Percentiles rank a stretch among this genome's conserved stretches.
phyloP scores from a whole-genome alignment of 2,797 vertebrate genomes.

The Prionace glauca region DNA sequence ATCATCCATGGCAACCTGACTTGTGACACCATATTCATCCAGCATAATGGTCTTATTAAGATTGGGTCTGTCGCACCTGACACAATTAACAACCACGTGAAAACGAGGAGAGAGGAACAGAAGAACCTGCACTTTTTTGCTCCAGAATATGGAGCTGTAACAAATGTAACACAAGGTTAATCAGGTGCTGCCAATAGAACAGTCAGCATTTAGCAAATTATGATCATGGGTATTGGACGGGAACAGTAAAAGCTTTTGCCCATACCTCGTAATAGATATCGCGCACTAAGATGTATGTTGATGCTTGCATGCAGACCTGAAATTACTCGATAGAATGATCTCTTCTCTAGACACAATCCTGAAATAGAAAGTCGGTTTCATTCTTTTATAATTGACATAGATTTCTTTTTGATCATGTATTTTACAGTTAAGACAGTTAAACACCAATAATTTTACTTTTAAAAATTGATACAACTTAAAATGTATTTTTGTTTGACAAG shows the following conservation, averaged over 20 bases:
- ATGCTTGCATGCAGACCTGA: constrained; percentile 88
- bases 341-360: constrained; percentile 89
- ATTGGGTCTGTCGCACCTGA: too few relatives aligned
- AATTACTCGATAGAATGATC: constrained; percentile 83
- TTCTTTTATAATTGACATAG: background rate
- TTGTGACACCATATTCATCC: too few relatives aligned
- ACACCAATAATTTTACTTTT: background rate
- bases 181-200: background rate
- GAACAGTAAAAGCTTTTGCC: background rate
- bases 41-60: too few relatives aligned
- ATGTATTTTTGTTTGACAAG: background rate
- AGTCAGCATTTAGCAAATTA: background rate
- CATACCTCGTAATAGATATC: constrained; percentile 79
- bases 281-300: constrained; percentile 82
- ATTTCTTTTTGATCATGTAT: background rate
- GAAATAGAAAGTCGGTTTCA: constrained; percentile 38
- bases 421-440: background rate
- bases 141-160: too few relatives aligned
- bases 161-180: too few relatives aligned
- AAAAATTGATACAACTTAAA: background rate
- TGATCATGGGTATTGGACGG: background rate
- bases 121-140: too few relatives aligned
- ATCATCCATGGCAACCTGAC: too few relatives aligned
- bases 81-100: too few relatives aligned
- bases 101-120: too few relatives aligned